Evolutionary conservation across 2,888 invertebrate genomes (phyloP).

Genomic region (Brachypalpus laphriformis): DNA sequence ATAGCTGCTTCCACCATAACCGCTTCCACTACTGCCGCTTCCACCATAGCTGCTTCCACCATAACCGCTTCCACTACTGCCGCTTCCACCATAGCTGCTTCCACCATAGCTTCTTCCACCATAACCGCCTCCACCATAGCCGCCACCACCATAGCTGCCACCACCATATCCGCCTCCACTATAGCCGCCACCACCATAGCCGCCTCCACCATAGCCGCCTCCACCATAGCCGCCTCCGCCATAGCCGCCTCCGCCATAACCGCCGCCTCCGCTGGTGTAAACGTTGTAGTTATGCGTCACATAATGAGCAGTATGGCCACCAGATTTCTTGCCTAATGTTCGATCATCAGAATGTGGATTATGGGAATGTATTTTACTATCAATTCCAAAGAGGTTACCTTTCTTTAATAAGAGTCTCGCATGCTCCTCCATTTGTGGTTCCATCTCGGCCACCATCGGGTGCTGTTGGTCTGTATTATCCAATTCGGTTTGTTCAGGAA

Average conservation of each 20-base stretch:
- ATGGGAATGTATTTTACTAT: conserved; percentile 64
- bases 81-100: conserved; percentile 29
- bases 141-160: conserved; percentile 27
- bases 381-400: conserved; percentile 81
- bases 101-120: conserved; percentile 41
- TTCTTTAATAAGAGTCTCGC: conserved; percentile 73
- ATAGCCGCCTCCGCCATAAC: conserved; percentile 31
- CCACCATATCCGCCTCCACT: conserved; percentile 46
- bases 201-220: conserved; percentile 34
- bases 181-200: conserved; percentile 30
- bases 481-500: conserved; percentile 15
- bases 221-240: conserved; percentile 47
- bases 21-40: conserved; percentile 12
- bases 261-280: conserved; percentile 56
- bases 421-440: conserved; percentile 56
- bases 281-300: conserved; percentile 71
- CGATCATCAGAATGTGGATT: conserved; percentile 58
- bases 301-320: conserved; percentile 29
- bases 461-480: conserved; percentile 37
- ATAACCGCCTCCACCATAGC: conserved; percentile 20
- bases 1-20: conserved; percentile 1
- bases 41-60: conserved; percentile 49
- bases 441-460: conserved; percentile 63
- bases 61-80: conserved; percentile 27
- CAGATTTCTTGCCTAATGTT: conserved; percentile 36